These are phyloP conservation scores for Danio aesculapii DNA, from an alignment of 2,797 vertebrate genomes.

Conservation along the genomic window DNA sequence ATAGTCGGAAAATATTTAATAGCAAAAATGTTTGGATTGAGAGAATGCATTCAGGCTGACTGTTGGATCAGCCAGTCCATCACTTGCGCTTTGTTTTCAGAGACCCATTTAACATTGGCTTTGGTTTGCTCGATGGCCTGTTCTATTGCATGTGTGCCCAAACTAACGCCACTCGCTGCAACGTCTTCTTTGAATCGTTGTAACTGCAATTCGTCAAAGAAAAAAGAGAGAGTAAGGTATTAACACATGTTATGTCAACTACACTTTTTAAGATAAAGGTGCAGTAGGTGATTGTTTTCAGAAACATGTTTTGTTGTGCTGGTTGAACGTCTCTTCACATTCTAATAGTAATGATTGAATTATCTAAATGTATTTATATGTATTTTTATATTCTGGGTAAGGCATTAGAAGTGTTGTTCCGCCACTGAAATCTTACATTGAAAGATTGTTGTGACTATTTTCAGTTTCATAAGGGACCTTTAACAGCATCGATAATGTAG, in stretches of 20 bases:
- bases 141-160: constrained; percentile 74
- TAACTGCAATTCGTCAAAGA: constrained; percentile 73
- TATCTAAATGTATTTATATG: no score
- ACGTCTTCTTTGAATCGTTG: constrained; percentile 82
- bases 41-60: background rate
- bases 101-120: constrained; percentile 88
- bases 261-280: background rate
- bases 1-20: background rate
- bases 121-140: constrained; percentile 84
- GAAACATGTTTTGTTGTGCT: no score
- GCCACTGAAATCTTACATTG: no score
- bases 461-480: no score
- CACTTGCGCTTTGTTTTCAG: constrained; percentile 74
- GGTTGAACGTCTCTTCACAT: no score
- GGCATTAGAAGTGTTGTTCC: no score
- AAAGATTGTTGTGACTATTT: no score
- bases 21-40: background rate
- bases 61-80: constrained; percentile 76
- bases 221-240: background rate
- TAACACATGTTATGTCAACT: background rate
- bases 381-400: no score
- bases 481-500: no score
- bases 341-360: no score
- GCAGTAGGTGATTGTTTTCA: no score
- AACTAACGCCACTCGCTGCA: constrained; percentile 71